Conservation (phyloP, 2,888 invertebrate species). For the Myopa tessellatipennis region DNA sequence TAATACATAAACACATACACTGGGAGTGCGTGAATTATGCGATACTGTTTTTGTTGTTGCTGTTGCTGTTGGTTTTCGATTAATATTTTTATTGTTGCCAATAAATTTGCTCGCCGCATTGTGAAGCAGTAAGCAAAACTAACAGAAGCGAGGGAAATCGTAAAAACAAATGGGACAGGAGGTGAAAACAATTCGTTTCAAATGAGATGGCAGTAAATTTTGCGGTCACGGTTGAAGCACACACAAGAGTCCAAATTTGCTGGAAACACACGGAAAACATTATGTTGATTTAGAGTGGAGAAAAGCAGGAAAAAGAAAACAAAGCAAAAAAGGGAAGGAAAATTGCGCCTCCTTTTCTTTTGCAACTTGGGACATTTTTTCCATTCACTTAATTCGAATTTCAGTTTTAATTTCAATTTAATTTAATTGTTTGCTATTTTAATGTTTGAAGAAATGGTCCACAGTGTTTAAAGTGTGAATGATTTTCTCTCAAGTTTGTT, state of each 20-base stretch:
- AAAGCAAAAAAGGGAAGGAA: neutral
- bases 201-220: slow-evolving; percentile 24
- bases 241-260: neutral
- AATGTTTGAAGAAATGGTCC: too few species aligned
- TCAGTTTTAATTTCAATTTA: too few species aligned
- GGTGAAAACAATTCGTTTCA: neutral
- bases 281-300: slow-evolving; percentile 3
- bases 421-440: too few species aligned
- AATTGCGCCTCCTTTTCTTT: neutral
- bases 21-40: slow-evolving; percentile 23
- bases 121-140: slow-evolving; percentile 14
- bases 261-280: neutral
- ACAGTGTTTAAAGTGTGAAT: too few species aligned
- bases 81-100: slow-evolving; percentile 8
- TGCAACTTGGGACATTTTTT: too few species aligned
- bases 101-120: slow-evolving; percentile 20
- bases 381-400: too few species aligned
- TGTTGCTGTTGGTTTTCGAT: neutral
- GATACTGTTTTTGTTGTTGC: neutral
- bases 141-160: neutral
- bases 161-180: neutral
- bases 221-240: slow-evolving; percentile 15
- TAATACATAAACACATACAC: neutral
- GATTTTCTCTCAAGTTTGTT: too few species aligned
- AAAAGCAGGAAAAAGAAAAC: neutral